Percentiles rank a stretch among this genome's conserved stretches.
These are phyloP conservation scores for Mimumesa dahlbomi DNA, from an alignment of 2,888 invertebrate genomes.

Conservation along the genomic window DNA sequence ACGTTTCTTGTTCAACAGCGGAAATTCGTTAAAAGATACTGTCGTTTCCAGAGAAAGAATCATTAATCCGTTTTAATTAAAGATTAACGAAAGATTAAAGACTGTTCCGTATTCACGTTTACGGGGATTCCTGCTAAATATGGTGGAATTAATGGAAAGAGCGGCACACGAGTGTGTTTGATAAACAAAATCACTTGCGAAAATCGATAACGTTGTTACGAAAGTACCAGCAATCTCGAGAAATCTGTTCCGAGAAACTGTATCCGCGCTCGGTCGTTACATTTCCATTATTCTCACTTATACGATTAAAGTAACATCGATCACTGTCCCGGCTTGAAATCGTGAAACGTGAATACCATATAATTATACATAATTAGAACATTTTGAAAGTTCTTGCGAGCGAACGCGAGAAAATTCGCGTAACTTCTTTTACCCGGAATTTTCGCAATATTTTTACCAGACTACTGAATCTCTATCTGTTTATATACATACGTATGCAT, in stretches of 20 bases:
- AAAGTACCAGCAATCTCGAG: background rate
- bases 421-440: background rate
- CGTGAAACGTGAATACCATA: background rate
- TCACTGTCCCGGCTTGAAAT: background rate
- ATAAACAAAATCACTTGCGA: background rate
- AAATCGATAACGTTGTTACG: background rate
- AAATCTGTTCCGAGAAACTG: background rate
- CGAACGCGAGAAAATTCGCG: background rate
- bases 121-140: no score
- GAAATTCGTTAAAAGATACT: no score
- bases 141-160: no score
- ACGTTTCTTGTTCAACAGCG: no score
- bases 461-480: no score
- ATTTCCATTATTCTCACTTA: no score
- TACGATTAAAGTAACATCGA: constrained; percentile 2
- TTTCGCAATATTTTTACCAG: background rate
- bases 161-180: no score
- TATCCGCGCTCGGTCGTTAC: background rate
- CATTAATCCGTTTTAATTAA: no score
- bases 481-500: no score
- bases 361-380: background rate
- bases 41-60: no score
- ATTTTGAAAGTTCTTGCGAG: background rate
- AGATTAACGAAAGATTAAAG: no score
- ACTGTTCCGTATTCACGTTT: no score